Evolutionary conservation across 35 echinoderm and acorn worm genomes (phyloP), one percentile per base, ranked within the genome.

Genomic region (Lytechinus pictus): DNA sequence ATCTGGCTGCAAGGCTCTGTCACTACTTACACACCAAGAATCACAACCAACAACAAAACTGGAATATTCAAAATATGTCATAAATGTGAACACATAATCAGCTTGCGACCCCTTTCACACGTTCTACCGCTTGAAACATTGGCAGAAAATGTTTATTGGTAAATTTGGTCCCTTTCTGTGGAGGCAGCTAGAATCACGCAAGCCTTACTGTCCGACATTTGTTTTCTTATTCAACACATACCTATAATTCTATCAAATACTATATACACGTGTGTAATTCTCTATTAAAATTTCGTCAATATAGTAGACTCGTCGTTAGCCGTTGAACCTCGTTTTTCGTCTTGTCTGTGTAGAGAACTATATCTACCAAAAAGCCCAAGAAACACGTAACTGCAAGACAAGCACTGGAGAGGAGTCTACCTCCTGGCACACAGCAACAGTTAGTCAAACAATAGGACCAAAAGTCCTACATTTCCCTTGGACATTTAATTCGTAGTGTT

Each of bases 131-230:
- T 90, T 33, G 88, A 54, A 90, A 90, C 88, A 90, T 52, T 90
- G 28, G 88, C 29, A 44, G 52, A 54, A 90, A 90, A 90, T 52
- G 88, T 44, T 90, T 90, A 52, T 52, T 90, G 28, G 52, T 44
- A 52, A 90, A 90, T 44, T 90, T 90, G 28, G 88, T 44, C 52
- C 88, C 88, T 54, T 90, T 90, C 52, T 44, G 28, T 90, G 52
- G 29, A 90, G 88, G 88, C 88, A 90, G 88, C 88, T 90, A 52
- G 88, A 90, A 44, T 90, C 27, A 90, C 52, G 88, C 88, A 90
- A 90, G 88, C 88, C 52, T 90, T 90, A 90, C 88, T 90, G 88
- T 90, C 88, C n/a, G 66, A 79, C n/a, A 16, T 79, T 79, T 79
- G 66, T 79, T 16, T 44, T 90, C 52, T 44, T 90, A 90, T 90